phyloP scores from a whole-genome alignment of 2,113 vertebrate genomes.

The Ptilonorhynchus violaceus region DNA sequence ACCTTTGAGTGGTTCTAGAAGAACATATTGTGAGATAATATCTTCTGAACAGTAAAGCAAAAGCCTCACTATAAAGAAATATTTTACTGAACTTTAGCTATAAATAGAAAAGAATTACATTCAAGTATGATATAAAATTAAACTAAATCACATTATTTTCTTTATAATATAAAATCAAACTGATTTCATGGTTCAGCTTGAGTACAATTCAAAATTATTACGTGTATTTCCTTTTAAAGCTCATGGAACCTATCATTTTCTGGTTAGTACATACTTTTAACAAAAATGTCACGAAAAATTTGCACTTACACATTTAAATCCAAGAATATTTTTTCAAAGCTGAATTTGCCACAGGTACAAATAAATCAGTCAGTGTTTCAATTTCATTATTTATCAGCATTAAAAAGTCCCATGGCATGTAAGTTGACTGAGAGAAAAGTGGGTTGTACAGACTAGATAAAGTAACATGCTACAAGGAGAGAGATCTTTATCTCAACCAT shows the following conservation, averaged over 20 bases:
- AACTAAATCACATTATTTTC: not conserved
- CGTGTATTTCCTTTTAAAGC: not conserved
- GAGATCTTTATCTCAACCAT: not conserved
- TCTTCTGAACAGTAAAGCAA: not conserved
- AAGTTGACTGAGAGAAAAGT: not conserved
- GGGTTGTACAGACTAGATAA: not conserved
- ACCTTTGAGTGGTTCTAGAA: not conserved
- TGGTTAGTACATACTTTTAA: not conserved
- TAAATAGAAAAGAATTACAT: not conserved
- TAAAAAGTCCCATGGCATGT: not conserved
- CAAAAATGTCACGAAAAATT: not conserved
- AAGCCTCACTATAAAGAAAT: not conserved
- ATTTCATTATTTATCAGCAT: not conserved
- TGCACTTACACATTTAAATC: not conserved
- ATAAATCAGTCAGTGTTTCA: not conserved
- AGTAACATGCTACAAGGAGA: not conserved
- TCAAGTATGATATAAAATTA: not conserved
- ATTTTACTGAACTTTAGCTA: not conserved
- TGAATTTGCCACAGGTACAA: not conserved
- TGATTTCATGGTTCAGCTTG: not conserved
- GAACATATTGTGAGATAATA: not conserved
- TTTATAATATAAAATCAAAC: not conserved
- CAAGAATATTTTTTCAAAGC: not conserved
- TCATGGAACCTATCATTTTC: not conserved
- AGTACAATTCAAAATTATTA: not conserved